Base-by-base conservation (phyloP, 2,888 invertebrate genomes). In the Trichopoda pennipes region DNA sequence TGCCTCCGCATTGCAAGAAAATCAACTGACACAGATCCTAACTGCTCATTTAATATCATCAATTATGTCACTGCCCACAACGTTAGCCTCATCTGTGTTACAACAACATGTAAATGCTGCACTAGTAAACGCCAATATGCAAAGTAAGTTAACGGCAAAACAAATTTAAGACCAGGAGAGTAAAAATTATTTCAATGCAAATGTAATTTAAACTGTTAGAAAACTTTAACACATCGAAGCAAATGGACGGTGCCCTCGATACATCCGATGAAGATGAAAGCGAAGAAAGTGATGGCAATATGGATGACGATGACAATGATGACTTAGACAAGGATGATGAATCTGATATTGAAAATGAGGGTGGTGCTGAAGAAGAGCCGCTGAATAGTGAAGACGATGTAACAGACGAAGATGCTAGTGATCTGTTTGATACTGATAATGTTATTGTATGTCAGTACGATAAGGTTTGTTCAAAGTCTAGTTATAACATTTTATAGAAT, bases 401-500 rank as follows among this genome's bases (percentile, higher is more conserved):
- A 8, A 98, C 98, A 63, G 99, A 99, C 90, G 99, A 98, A 88
- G 97, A 98, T 89, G 95, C 97, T 0, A 93, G 95, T 83, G 98
- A 99, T 91, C 93, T 99, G 90, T 99, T 99, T 92, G 99, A 99
- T 88, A 98, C 99, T 53, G 99, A 99, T 87, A 99, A 99, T 93
- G 99, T 99, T 77, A 98, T 99, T 83, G 99, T 99, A 80, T 99
- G 99, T 91, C 99, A 99, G 92, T 99, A 99, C 92, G 99, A 99
- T 92, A 99, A 99, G 94, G 97, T 96, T 90, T 85, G 84, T 63
- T 49, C 17, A 3, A 58, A 66, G 38, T 49, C 17, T n/a, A 21
- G 6, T 12, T 8, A 6, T 32, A 17, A 17, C 8, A 6, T 12
- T 23, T 9, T 0, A 9, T 9, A 42, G 10, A 8, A 23, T 74